A percentile compares a stretch with the other conserved stretches of the same genome.
phyloP scores from a whole-genome alignment of 2,888 invertebrate species.

The Noctua fimbriata region DNA sequence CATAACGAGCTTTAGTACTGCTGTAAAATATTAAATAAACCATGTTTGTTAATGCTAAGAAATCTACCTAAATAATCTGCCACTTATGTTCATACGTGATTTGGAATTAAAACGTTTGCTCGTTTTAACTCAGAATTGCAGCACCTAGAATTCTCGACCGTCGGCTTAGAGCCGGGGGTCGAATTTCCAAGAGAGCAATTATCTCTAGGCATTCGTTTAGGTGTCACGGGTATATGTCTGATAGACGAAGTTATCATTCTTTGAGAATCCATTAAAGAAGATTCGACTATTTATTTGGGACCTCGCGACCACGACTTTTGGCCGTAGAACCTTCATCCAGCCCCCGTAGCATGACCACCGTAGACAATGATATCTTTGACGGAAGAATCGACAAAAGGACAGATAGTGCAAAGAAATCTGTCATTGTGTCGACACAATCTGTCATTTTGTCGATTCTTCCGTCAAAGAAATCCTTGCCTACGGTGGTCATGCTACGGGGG shows the following conservation, averaged over 20 bases:
- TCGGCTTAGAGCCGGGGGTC: not conserved
- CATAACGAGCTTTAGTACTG: constrained; percentile 4
- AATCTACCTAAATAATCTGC: constrained; percentile 13
- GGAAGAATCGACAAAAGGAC: too few species aligned
- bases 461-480: too few species aligned
- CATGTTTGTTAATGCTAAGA: constrained; percentile 16
- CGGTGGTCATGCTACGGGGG: too few species aligned
- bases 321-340: too few species aligned
- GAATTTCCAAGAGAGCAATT: not conserved
- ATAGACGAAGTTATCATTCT: not conserved
- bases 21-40: constrained; percentile 7
- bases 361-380: too few species aligned
- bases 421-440: too few species aligned
- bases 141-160: not conserved
- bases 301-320: too few species aligned
- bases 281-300: too few species aligned
- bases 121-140: not conserved
- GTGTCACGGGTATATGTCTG: not conserved
- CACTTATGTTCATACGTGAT: constrained; percentile 22
- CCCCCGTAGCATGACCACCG: too few species aligned
- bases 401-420: too few species aligned
- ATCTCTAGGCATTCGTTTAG: not conserved
- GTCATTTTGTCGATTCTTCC: too few species aligned
- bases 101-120: constrained; percentile 7
- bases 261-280: not conserved